Percentiles rank a stretch among this genome's conserved stretches.
Conservation (phyloP, 2,888 invertebrate genomes). For the Drosophila acutilabella region DNA sequence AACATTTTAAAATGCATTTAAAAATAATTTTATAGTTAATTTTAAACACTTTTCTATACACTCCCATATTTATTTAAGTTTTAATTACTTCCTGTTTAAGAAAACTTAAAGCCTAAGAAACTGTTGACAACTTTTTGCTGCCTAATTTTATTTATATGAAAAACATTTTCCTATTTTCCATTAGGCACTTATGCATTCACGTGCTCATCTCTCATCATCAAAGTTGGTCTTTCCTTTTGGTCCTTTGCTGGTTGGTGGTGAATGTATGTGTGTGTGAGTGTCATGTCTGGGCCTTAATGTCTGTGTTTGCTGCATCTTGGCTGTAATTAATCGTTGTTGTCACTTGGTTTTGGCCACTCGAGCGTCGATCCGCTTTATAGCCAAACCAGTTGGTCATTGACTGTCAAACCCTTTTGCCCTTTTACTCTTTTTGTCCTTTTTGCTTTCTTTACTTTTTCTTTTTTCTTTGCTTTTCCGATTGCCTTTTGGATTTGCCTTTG, state of each 20-base stretch:
- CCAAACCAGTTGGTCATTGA: slow-evolving; percentile 48
- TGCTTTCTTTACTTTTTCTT: neutral
- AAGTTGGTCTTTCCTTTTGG: slow-evolving; percentile 33
- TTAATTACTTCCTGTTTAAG: too few relatives aligned
- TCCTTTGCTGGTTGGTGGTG: neutral
- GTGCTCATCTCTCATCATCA: slow-evolving; percentile 42
- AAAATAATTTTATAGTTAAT: too few relatives aligned
- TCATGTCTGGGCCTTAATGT: slow-evolving; percentile 1
- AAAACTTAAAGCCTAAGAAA: too few relatives aligned
- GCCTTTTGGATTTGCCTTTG: neutral
- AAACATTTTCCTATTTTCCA: neutral
- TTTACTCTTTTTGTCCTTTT: neutral
- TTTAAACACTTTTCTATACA: too few relatives aligned
- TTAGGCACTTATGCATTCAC: slow-evolving; percentile 16
- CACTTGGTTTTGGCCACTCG: slow-evolving; percentile 65
- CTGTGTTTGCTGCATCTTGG: slow-evolving; percentile 47
- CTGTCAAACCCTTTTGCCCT: slow-evolving; percentile 32
- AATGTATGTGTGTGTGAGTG: neutral
- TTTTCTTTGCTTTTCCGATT: neutral
- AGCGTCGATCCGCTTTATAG: slow-evolving; percentile 64
- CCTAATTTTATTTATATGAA: too few relatives aligned
- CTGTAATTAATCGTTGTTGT: slow-evolving; percentile 69
- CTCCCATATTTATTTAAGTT: too few relatives aligned
- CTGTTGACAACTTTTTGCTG: too few relatives aligned
- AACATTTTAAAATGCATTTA: too few relatives aligned